These are phyloP conservation scores for Digitonthophagus gazella DNA, from an alignment of 2,888 invertebrate genomes.

Conservation along the genomic window DNA sequence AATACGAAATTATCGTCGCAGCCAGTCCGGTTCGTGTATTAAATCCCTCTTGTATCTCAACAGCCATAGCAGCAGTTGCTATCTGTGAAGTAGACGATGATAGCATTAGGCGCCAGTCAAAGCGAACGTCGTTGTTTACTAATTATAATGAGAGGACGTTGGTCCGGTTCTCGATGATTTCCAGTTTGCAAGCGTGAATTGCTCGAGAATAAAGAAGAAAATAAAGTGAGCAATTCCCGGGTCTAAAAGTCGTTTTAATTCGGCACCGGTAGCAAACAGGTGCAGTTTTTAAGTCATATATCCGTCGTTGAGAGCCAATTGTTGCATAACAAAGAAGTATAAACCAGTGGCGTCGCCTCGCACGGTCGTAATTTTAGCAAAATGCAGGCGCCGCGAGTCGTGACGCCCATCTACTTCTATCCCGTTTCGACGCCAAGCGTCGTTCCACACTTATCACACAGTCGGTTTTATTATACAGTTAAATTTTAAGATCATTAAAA, in stretches of 20 bases:
- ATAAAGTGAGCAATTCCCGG: no score
- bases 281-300: not conserved
- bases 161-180: not conserved
- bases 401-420: not conserved
- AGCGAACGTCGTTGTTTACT: not conserved
- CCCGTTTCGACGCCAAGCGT: not conserved
- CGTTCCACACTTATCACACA: not conserved
- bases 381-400: not conserved
- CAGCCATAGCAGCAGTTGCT: not conserved
- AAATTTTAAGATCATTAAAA: no score
- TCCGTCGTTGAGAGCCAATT: not conserved
- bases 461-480: no score
- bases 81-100: not conserved
- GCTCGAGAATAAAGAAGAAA: no score
- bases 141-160: not conserved
- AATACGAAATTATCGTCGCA: not conserved
- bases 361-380: not conserved
- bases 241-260: no score
- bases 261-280: no score
- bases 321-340: not conserved
- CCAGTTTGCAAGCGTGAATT: not conserved
- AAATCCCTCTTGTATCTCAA: not conserved
- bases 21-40: not conserved
- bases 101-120: not conserved
- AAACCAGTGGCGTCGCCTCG: not conserved